phyloP scores from a whole-genome alignment of 2,888 invertebrate genomes.

The Lacanobia oleracea region DNA sequence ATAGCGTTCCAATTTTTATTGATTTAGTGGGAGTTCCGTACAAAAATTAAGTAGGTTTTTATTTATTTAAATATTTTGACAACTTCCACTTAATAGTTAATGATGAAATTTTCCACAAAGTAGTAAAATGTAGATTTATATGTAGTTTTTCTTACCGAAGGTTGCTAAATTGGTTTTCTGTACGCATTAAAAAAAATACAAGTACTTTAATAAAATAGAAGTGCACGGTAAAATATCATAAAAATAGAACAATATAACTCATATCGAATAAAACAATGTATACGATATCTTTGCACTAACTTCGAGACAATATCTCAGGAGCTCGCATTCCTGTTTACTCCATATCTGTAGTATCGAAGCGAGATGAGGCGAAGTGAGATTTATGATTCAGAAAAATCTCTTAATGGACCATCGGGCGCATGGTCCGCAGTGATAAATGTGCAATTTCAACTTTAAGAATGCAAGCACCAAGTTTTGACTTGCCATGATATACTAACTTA shows the following conservation, averaged over 20 bases:
- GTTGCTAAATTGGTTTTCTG: neutral
- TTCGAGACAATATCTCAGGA: slow-evolving; percentile 69
- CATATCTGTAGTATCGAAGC: slow-evolving; percentile 86
- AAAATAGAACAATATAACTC: slow-evolving; percentile 50
- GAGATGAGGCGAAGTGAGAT: slow-evolving; percentile 89
- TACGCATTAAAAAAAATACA: neutral
- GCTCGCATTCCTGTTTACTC: slow-evolving; percentile 79
- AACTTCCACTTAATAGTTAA: neutral
- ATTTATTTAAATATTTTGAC: neutral
- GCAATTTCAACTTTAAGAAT: slow-evolving; percentile 89
- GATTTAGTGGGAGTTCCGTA: slow-evolving; percentile 35
- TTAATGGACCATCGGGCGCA: slow-evolving; percentile 89
- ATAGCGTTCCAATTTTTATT: slow-evolving; percentile 23
- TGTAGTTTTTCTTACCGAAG: neutral
- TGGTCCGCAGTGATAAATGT: slow-evolving; percentile 88
- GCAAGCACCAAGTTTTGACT: slow-evolving; percentile 89
- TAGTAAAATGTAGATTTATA: neutral
- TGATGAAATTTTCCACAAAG: too few species aligned
- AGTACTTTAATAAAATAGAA: slow-evolving; percentile 4
- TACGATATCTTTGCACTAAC: slow-evolving; percentile 63
- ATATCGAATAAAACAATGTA: slow-evolving; percentile 60
- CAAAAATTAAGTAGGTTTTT: neutral
- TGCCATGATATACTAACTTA: slow-evolving; percentile 85
- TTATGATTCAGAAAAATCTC: slow-evolving; percentile 90
- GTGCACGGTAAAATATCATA: slow-evolving; percentile 28